Base-by-base conservation (phyloP, 2,797 vertebrate genomes). In the Todus mexicanus region DNA sequence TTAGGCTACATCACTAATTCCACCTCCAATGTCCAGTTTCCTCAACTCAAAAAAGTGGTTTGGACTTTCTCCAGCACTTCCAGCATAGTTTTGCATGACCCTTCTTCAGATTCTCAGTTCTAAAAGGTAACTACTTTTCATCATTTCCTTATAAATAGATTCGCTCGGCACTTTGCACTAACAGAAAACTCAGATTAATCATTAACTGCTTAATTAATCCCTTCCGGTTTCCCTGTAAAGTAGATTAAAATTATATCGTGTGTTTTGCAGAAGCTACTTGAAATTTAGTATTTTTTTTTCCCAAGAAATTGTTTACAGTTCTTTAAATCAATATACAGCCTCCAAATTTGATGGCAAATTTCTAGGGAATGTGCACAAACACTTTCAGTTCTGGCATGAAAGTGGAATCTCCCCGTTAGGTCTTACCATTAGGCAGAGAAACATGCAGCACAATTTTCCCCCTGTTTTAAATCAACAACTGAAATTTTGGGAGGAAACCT, bases 241-340 rank as follows among this genome's bases (percentile, higher is more conserved):
- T 73, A 95, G 79, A 92, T 93, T 94, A 89, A 96, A 96, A 91
- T 87, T 31, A 0, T 87, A 63, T 48, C 38, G 33, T 42, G 20
- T 57, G 29, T 40, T 89, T 92, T 85, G 66, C 87, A 95, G 89
- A 80, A 92, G 73, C 70, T 66, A 91, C 69, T 76, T 85, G 86
- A 85, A 56, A 23, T 40, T 77, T 42, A 51, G 21, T 40, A 75
- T 43, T 59, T 79, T 65, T 68, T 25, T n/a, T 37, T 10, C 23
- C 25, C 64, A 42, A 59, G 22, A 57, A 75, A 45, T 14, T 45
- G 6, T 76, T 88, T 70, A 75, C 79, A 86, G 48, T 60, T 87
- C 50, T 73, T 60, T 17, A 54, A 85, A 14, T 65, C 31, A 63
- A 38, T 43, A 22, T 22, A 21, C 26, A 90, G 26, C 64, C 85